Percentiles rank a stretch among this genome's conserved stretches.
Evolutionary conservation across 2,888 invertebrate species (phyloP).

Genomic region (Ctena decussata): DNA sequence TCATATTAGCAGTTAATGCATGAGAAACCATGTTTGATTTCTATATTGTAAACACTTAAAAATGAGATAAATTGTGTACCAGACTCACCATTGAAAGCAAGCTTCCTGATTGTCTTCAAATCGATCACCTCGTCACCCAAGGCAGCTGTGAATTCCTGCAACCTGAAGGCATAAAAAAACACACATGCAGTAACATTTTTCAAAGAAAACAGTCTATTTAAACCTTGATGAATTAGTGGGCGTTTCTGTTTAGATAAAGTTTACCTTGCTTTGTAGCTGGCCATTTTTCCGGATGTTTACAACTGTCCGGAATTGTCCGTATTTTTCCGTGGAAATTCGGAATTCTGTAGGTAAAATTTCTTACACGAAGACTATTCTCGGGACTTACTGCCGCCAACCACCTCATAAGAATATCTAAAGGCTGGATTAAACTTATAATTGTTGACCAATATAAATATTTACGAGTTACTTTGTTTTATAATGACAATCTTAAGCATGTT

Average conservation of each 20-base stretch:
- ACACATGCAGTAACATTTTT: not conserved
- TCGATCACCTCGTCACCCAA: constrained; percentile 92
- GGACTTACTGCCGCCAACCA: too few species aligned
- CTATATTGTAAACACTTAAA: too few species aligned
- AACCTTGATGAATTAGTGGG: constrained; percentile 33
- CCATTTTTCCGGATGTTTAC: constrained; percentile 75
- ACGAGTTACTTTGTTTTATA: too few species aligned
- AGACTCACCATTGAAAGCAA: constrained; percentile 94
- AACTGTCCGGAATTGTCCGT: not conserved
- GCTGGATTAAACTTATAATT: too few species aligned
- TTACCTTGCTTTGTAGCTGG: constrained; percentile 78
- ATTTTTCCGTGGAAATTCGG: not conserved
- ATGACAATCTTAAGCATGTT: too few species aligned
- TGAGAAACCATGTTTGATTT: too few species aligned
- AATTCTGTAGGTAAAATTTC: not conserved
- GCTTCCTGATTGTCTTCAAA: constrained; percentile 90
- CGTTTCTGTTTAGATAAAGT: constrained; percentile 36
- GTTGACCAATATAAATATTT: too few species aligned
- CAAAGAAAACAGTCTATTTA: not conserved
- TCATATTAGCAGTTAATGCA: too few species aligned
- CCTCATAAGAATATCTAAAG: too few species aligned
- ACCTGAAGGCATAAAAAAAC: constrained; percentile 32
- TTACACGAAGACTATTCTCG: not conserved
- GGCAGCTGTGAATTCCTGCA: constrained; percentile 93
- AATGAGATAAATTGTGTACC: too few species aligned